Base-by-base conservation (phyloP, 1,140 invertebrate species). In the Drosophila eugracilis region DNA sequence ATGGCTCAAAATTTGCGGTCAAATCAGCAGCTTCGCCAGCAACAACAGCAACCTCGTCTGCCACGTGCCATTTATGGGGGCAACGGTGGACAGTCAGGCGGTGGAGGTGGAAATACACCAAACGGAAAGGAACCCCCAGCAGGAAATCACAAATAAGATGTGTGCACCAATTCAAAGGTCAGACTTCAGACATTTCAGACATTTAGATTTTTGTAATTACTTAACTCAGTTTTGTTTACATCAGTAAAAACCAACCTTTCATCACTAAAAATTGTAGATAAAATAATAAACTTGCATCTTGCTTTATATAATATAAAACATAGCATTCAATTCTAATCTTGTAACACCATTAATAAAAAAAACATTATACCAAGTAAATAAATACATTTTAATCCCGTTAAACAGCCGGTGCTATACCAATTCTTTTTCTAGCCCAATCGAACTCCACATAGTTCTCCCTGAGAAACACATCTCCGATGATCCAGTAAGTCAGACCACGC, bases 381-480 rank as follows among this genome's bases (percentile, higher is more conserved):
- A n/a, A n/a, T n/a, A n/a, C n/a, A n/a, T n/a, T n/a, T n/a, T n/a
- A 15, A 14, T 14, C 3, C 5, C 5, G 0, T 50, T 7, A 66
- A 17, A 50, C 28, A 26, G 65, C 62, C 4, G 17, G 37, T n/a
- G 83, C 71, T 49, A 75, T 95, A 44, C 95, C 96, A 52, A 95
- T 92, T 55, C 94, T 92, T 69, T 93, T 93, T 67, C 96, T 94
- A n/a, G 91, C 93, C 72, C 94, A 67, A 90, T 95, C 94, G 89
- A 95, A 95, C 85, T 94, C 94, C 19, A 94, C 94, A 90, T 95
- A 95, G 79, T 93, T 95, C 45, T 92, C 91, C 21, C 95, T 94
- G 73, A 95, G 94, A 74, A 95, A 95, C 36, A 95, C 93, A 89
- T 95, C 95, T 12, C 73, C 73, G 3, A 76, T 50, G 7, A 76